These are phyloP conservation scores for Riptortus pedestris DNA, from an alignment of 1,140 invertebrate species.

Conservation along the genomic window DNA sequence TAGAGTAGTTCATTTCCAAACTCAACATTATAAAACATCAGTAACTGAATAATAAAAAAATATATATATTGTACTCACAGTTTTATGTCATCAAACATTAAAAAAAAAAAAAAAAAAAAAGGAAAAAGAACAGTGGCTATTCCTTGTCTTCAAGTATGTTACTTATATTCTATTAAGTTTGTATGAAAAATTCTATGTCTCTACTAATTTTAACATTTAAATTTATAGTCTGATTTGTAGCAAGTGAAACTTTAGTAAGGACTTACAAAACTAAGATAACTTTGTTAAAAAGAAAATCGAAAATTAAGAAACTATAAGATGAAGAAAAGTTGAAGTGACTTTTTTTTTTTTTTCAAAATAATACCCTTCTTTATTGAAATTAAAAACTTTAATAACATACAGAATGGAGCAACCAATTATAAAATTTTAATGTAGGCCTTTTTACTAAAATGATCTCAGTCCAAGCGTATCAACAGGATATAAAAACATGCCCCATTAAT, in stretches of 20 bases:
- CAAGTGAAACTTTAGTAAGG: neutral
- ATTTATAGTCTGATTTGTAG: neutral
- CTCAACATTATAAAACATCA: neutral
- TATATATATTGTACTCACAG: neutral
- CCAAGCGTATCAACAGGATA: neutral
- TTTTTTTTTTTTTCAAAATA: neutral
- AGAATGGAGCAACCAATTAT: conserved; percentile 6
- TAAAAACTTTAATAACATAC: conserved; percentile 8
- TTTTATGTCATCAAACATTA: neutral
- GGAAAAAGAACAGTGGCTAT: neutral
- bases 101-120: neutral
- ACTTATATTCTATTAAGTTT: conserved; percentile 10
- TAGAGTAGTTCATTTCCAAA: neutral
- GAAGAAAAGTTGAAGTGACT: neutral
- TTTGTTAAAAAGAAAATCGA: neutral
- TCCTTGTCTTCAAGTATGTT: neutral
- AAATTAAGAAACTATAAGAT: neutral
- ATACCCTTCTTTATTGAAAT: conserved; percentile 3
- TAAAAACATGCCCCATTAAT: neutral
- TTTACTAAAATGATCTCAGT: conserved; percentile 11
- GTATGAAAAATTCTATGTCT: neutral
- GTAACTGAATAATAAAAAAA: neutral
- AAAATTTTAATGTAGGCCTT: conserved; percentile 8
- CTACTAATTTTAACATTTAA: neutral
- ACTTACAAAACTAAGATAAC: neutral